Evolutionary conservation across 2,797 vertebrate genomes (phyloP).

Genomic region (Schizopygopsis malacanthus): DNA sequence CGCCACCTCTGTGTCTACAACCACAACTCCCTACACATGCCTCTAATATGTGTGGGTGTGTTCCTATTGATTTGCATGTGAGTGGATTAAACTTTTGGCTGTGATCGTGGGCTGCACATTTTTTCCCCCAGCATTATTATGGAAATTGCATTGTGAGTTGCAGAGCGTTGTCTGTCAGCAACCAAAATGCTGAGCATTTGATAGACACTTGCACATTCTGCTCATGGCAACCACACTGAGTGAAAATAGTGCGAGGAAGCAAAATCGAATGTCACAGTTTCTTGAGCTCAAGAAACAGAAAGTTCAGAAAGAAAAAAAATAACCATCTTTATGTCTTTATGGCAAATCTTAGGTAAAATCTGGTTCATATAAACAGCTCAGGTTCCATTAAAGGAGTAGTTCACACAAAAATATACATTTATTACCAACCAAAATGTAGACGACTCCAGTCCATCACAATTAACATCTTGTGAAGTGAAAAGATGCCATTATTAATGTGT

Average conservation of each 20-base stretch:
- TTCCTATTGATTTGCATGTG: slow-evolving; percentile 21
- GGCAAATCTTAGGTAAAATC: not conserved
- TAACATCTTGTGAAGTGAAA: not conserved
- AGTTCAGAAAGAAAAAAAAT: not conserved
- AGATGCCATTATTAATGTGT: not conserved
- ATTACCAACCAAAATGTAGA: not conserved
- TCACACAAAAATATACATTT: not conserved
- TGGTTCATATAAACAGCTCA: not conserved
- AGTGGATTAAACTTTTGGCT: slow-evolving; percentile 33
- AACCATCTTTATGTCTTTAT: not conserved
- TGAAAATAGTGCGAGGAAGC: not conserved
- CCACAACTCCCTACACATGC: slow-evolving; percentile 22
- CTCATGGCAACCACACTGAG: slow-evolving; percentile 6
- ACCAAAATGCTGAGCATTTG: not conserved
- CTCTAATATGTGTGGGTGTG: slow-evolving; percentile 40
- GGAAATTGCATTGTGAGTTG: slow-evolving; percentile 11
- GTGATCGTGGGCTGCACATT: slow-evolving; percentile 9
- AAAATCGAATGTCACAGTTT: not conserved
- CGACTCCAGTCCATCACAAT: not conserved
- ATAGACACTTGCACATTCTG: slow-evolving; percentile 8
- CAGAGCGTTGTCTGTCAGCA: slow-evolving; percentile 11
- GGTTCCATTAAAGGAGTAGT: not conserved
- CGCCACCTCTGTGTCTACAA: slow-evolving; percentile 25
- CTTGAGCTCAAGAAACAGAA: not conserved
- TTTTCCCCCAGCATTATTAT: slow-evolving; percentile 5